A percentile compares a stretch with the other conserved stretches of the same genome.
Evolutionary conservation across 2,113 vertebrate species (phyloP).

Genomic region (Alligator sinensis): DNA sequence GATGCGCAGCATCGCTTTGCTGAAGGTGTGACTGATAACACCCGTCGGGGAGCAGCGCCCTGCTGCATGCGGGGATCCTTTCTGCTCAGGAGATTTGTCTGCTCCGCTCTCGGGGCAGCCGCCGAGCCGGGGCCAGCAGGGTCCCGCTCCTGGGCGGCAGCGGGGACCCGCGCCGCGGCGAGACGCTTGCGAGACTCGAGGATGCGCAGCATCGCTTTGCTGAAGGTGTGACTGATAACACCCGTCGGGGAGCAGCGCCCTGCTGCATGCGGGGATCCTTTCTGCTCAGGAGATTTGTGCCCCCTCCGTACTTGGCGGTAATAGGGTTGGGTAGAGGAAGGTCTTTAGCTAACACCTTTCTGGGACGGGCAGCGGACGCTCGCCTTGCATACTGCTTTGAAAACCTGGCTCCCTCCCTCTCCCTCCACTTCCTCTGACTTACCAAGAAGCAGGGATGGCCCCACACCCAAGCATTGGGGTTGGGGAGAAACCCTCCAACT

Average conservation of each 20-base stretch:
- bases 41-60: too few species aligned
- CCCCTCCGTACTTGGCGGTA: neutral
- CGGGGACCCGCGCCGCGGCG: rapidly evolving
- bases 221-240: neutral
- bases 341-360: neutral
- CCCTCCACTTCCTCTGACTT: too few species aligned
- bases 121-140: neutral
- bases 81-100: too few species aligned
- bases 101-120: neutral
- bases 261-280: neutral
- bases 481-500: neutral
- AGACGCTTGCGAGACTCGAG: neutral
- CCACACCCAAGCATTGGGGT: neutral
- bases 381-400: neutral
- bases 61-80: neutral
- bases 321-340: neutral
- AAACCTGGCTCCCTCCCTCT: too few species aligned
- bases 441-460: neutral
- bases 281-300: neutral
- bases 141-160: too few species aligned
- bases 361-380: neutral
- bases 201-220: neutral
- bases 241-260: too few species aligned
- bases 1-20: neutral
- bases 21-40: neutral